Base-by-base conservation (phyloP, 2,113 vertebrate species). In the Chaenocephalus aceratus region DNA sequence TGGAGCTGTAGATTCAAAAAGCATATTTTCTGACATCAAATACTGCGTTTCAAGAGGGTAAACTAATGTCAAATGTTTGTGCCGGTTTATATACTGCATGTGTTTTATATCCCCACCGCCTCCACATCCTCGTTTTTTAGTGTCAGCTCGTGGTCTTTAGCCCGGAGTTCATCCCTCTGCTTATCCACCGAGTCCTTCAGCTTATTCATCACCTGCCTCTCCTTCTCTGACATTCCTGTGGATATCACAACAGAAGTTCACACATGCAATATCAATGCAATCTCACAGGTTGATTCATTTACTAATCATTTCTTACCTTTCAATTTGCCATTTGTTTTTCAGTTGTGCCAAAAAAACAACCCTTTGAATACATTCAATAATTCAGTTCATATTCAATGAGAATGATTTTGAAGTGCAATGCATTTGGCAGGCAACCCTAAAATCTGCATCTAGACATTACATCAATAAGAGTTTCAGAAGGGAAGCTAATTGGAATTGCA, bases 111-210 rank as follows among this genome's bases (percentile, higher is more conserved):
- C 14, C 96, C 97, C 72, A 98, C 97, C 4, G 97, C 97, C 75
- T 98, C 97, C 0, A 97, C 89, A 18, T 98, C 97, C 77, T 97
- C 96, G 1, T 95, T 97, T 90, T 94, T 97, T 53, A 96, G 95
- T 0, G 93, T 94, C 0, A 98, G 95, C 87, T 98, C 96, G 8
- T 95, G 88, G 85, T 98, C 97, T 92, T 96, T 97, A 30, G 96
- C 96, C 2, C 96, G 95, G 90, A 98, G 96, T 92, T 98, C 97
- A 65, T 98, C 96, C 4, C 96, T 95, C 85, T 98, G 97, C 75
- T 96, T 97, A 88, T 98, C 96, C 51, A 97, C 96, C 76, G 96
- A 95, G 86, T 96, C 95, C 82, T 96, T 96, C 86, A 98, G 94
- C 89, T 95, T 97, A 88, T 95, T 97, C 96, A 96, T 96, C 85